A percentile compares a stretch with the other conserved stretches of the same genome.
Conservation (phyloP, 2,888 invertebrate species). For the Halictus ligatus region DNA sequence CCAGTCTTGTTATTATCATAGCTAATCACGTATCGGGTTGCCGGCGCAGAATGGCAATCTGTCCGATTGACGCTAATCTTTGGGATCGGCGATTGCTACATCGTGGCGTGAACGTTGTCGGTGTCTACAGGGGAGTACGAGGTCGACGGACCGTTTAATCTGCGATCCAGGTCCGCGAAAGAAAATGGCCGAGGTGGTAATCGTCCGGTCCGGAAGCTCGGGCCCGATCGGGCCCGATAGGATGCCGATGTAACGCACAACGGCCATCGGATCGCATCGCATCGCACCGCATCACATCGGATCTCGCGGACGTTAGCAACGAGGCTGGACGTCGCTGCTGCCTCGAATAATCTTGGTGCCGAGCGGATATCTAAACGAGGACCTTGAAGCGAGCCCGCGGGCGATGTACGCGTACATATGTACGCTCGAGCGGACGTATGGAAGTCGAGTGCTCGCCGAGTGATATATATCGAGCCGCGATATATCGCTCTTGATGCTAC, state of each 20-base stretch:
- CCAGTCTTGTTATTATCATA: constrained; percentile 22
- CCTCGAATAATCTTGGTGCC: constrained; percentile 67
- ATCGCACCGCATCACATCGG: constrained; percentile 29
- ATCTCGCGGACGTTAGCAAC: constrained; percentile 33
- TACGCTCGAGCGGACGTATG: constrained; percentile 62
- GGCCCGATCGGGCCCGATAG: constrained; percentile 51
- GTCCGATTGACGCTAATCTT: constrained; percentile 50
- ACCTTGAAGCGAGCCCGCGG: constrained; percentile 65
- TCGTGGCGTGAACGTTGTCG: neutral
- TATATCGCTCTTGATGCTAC: constrained; percentile 75
- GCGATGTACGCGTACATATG: constrained; percentile 61
- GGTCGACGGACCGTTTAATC: constrained; percentile 68
- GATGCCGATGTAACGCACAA: constrained; percentile 49
- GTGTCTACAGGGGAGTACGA: constrained; percentile 20
- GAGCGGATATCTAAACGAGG: constrained; percentile 73
- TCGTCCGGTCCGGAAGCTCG: constrained; percentile 66
- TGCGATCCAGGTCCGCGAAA: constrained; percentile 43
- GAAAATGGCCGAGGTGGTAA: constrained; percentile 68
- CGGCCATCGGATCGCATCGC: constrained; percentile 43
- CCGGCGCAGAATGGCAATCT: constrained; percentile 9
- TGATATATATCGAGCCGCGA: constrained; percentile 77
- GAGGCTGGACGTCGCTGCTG: constrained; percentile 37
- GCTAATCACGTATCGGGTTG: constrained; percentile 31
- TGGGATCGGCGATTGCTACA: constrained; percentile 55
- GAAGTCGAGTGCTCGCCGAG: constrained; percentile 70